Conservation (phyloP, 2,888 invertebrate species). For the Phengaris alcon region DNA sequence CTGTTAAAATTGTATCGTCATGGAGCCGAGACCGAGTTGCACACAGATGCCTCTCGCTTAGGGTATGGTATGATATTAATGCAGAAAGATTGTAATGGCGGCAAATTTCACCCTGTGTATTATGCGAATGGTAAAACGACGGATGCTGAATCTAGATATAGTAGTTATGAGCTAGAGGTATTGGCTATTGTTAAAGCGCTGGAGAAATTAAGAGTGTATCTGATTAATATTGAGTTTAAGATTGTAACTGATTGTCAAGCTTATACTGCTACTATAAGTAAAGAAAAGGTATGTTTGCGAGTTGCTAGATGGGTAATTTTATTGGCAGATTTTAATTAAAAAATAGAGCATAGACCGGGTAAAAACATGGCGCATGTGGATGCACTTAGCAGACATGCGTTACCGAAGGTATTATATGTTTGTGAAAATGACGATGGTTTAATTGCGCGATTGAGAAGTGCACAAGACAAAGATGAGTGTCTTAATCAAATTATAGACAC, state of each 20-base stretch:
- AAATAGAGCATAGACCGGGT: conserved; percentile 5
- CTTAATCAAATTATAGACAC: conserved; percentile 10
- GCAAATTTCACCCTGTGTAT: conserved; percentile 36
- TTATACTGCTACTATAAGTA: too few species aligned
- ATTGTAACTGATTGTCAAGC: too few species aligned
- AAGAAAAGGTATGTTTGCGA: too few species aligned
- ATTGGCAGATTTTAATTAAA: background rate
- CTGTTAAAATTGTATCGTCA: conserved; percentile 37
- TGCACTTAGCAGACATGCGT: conserved; percentile 11
- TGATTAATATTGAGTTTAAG: too few species aligned
- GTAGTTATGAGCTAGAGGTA: too few species aligned
- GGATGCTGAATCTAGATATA: background rate
- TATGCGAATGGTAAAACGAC: conserved; percentile 39
- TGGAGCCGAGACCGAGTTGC: conserved; percentile 38
- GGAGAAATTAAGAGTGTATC: too few species aligned
- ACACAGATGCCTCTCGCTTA: conserved; percentile 40
- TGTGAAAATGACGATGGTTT: background rate
- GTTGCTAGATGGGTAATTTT: too few species aligned
- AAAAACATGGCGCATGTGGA: conserved; percentile 7
- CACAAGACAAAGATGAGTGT: background rate
- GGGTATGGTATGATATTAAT: conserved; percentile 39
- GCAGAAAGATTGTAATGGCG: conserved; percentile 35
- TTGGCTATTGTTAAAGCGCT: too few species aligned
- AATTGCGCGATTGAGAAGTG: background rate
- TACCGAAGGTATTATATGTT: conserved; percentile 32